phyloP scores from a whole-genome alignment of 2,113 vertebrate species.

The Numenius arquata region DNA sequence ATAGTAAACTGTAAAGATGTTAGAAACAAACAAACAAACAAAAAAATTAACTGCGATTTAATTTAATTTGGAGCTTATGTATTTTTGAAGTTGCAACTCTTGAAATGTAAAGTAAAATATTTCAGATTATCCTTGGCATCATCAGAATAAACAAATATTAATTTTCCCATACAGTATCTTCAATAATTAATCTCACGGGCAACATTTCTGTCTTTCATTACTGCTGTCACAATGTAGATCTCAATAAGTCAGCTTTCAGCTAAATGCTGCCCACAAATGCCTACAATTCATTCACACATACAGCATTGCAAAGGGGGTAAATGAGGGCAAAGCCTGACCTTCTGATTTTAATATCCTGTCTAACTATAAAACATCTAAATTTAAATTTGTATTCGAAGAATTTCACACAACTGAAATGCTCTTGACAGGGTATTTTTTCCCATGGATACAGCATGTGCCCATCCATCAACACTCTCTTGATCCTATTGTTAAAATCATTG shows the following conservation, averaged over 20 bases:
- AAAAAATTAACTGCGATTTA: neutral
- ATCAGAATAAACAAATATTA: neutral
- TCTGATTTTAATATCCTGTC: neutral
- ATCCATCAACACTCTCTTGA: neutral
- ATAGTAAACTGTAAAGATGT: neutral
- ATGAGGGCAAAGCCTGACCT: neutral
- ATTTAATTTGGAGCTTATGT: neutral
- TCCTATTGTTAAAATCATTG: neutral
- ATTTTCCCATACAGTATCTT: neutral
- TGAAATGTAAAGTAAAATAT: neutral
- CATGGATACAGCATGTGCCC: neutral
- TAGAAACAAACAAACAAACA: neutral
- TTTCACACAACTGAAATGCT: neutral
- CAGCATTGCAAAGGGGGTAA: neutral
- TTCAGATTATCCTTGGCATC: neutral
- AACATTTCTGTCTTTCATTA: neutral
- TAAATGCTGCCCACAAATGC: neutral
- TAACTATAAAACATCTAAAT: neutral
- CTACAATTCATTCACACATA: neutral
- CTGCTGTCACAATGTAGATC: neutral
- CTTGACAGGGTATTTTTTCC: neutral
- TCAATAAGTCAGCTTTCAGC: neutral
- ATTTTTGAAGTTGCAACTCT: neutral
- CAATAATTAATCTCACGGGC: neutral
- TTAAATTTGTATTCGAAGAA: neutral